phyloP scores from a whole-genome alignment of 2,888 invertebrate genomes.

The Troilus luridus region DNA sequence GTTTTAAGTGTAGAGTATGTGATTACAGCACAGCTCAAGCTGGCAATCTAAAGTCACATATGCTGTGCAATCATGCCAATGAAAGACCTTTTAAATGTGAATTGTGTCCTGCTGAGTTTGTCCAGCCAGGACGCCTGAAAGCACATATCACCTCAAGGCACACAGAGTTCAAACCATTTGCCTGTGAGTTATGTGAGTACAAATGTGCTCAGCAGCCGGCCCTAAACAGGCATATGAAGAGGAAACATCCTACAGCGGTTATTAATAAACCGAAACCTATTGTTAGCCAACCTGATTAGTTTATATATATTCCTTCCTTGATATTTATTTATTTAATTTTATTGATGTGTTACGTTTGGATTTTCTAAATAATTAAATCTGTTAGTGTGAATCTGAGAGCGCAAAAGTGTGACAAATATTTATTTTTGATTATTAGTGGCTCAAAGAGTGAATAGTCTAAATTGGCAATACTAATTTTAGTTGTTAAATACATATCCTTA shows the following conservation, averaged over 20 bases:
- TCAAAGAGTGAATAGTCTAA: background rate
- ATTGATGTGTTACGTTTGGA: background rate
- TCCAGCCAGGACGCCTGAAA: conserved; percentile 35
- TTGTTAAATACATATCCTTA: background rate
- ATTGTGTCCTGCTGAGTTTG: conserved; percentile 47
- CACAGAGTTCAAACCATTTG: conserved; percentile 19
- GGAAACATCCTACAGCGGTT: conserved; percentile 30
- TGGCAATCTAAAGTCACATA: conserved; percentile 25
- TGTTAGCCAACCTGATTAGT: conserved; percentile 17
- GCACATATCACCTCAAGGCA: conserved; percentile 43
- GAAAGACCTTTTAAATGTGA: conserved; percentile 48
- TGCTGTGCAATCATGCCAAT: conserved; percentile 9
- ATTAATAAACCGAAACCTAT: conserved; percentile 25
- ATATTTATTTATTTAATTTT: conserved; percentile 22
- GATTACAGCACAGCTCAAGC: conserved; percentile 34
- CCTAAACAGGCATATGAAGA: conserved; percentile 2
- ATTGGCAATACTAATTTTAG: background rate
- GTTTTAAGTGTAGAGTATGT: conserved; percentile 50
- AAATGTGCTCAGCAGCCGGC: conserved; percentile 36
- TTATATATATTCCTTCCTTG: background rate
- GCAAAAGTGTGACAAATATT: background rate
- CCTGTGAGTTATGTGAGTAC: conserved; percentile 23
- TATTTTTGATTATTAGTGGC: background rate
- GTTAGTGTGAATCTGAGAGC: background rate
- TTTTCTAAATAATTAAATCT: background rate